These are phyloP conservation scores for Centropus unirufus DNA, from an alignment of 2,113 vertebrate genomes.

Conservation along the genomic window DNA sequence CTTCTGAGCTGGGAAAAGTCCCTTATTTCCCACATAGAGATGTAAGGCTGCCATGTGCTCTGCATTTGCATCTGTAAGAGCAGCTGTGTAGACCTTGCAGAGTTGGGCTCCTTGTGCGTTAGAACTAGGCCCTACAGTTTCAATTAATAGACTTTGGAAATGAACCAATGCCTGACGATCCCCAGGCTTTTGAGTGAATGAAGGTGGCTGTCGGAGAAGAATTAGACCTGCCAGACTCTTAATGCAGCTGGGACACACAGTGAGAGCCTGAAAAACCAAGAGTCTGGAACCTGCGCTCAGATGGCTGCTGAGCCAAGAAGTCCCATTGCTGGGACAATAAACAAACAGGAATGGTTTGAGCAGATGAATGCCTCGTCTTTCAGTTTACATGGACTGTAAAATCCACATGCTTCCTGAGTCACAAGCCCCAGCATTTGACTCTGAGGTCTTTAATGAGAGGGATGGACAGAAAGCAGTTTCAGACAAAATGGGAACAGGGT, in stretches of 20 bases:
- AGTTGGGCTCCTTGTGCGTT: not conserved
- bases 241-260: conserved; percentile 47
- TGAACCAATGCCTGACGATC: conserved; percentile 15
- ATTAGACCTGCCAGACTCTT: conserved; percentile 28
- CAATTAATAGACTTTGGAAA: conserved; percentile 30
- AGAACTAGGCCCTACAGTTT: conserved; percentile 6
- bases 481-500: not conserved
- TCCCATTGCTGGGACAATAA: conserved; percentile 50
- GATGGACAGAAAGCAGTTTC: conserved; percentile 18
- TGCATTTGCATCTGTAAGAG: not conserved
- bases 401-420: not conserved
- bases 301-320: not conserved
- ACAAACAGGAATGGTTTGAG: not conserved
- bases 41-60: not conserved
- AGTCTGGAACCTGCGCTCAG: conserved; percentile 8
- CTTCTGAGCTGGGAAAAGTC: not conserved
- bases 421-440: not conserved
- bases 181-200: not conserved
- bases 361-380: not conserved
- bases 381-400: not conserved
- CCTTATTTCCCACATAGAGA: not conserved
- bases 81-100: not conserved
- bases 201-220: conserved; percentile 6
- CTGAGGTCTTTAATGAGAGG: not conserved
- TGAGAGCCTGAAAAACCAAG: not conserved